Evolutionary conservation across 2,113 vertebrate genomes (phyloP), one percentile per base, ranked within the genome.

Genomic region (Salvelinus alpinus): DNA sequence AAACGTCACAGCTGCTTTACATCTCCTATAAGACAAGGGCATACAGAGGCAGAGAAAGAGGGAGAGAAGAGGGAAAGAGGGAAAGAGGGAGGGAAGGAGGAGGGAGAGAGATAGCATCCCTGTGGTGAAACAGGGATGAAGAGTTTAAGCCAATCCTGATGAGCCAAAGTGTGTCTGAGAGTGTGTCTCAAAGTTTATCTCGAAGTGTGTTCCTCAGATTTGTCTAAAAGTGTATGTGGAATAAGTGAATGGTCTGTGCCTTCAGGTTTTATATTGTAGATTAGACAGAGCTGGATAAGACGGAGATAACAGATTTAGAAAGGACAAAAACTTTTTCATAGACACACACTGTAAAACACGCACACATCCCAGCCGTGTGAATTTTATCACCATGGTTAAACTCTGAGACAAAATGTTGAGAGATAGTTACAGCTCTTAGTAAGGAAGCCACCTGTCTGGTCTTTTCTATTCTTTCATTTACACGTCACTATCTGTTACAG

Each of bases 311-410:
- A 51, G 48, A 12, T 13, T 4, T 54, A 16, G 3, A 16, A 54
- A 54, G 48, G 48, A 60, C 24, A 18, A 16, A 27, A 38, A 64
- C n/a, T 48, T 68, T n/a, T 4, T 44, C 44, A 27, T 24, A 69
- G 62, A 65, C 25, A 29, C 64, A 9, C 25, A 65, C 24, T 27
- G 25, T 65, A 65, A 65, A 25, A 27, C 14, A 31, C 34, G 27
- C 48, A 34, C 64, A 60, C 79, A 73, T 18, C 24, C 70, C 13
- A 47, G 80, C 72, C 74, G 78, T 89, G 90, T 90, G 90, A 92
- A 91, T 89, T 91, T 79, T 90, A 87, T 71, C 86, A 90, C 79
- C 0, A 18, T 71, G 80, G 81, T 88, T 75, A 74, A 80, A 89
- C 77, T 75, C 83, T 82, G 80, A 79, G 74, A 64, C 66, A 82